Conservation (phyloP, 2,797 vertebrate genomes). For the Arctocebus calabarensis region DNA sequence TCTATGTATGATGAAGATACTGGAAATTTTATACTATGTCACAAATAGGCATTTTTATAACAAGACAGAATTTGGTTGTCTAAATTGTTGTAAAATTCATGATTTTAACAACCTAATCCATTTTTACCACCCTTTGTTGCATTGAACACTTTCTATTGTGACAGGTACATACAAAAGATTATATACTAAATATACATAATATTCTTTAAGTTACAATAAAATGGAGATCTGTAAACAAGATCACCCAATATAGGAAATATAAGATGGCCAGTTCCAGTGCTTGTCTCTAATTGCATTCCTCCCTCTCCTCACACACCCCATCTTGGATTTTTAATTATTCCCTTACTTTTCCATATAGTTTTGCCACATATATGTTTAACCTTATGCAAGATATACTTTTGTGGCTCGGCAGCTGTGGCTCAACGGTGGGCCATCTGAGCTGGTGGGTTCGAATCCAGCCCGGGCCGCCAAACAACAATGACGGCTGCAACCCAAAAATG, state of each 20-base stretch:
- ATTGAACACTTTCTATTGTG: neutral
- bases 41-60: conserved; percentile 8
- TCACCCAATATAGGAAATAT: no score
- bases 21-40: conserved; percentile 19
- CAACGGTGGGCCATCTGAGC: no score
- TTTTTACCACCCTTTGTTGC: neutral
- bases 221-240: no score
- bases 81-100: neutral
- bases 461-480: no score
- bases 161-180: neutral
- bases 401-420: no score
- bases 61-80: neutral
- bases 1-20: neutral
- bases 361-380: neutral
- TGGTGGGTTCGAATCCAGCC: no score
- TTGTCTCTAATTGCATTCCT: no score
- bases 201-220: no score
- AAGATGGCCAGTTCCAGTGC: no score
- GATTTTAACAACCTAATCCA: neutral
- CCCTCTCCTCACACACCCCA: no score
- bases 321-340: conserved; percentile 2
- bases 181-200: no score
- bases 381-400: neutral
- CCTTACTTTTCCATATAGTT: neutral
- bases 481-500: no score